Evolutionary conservation across 2,113 vertebrate species (phyloP).

Genomic region (Aphelocoma coerulescens): DNA sequence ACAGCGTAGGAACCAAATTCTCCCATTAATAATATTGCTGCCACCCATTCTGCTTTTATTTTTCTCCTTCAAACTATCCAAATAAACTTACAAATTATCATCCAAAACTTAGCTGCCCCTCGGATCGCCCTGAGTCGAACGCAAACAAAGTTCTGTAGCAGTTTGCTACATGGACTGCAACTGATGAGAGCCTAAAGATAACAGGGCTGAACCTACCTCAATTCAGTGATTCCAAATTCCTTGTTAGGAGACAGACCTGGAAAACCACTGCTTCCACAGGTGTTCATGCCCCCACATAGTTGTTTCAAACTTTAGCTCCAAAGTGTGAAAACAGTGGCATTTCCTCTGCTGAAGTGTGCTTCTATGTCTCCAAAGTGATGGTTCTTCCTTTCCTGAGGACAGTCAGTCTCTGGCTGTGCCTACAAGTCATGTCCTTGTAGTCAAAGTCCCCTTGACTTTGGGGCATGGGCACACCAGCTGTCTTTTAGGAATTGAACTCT

Average conservation of each 20-base stretch:
- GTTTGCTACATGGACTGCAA: accelerated
- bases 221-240: not conserved
- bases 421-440: not conserved
- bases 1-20: not conserved
- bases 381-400: not conserved
- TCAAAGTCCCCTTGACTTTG: too few species aligned
- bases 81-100: not conserved
- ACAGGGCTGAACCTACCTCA: not conserved
- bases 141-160: not conserved
- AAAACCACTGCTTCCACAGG: not conserved
- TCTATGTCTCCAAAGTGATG: not conserved
- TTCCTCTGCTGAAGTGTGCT: not conserved
- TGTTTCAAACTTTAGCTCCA: not conserved
- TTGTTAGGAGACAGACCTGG: not conserved
- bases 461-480: accelerated
- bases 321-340: not conserved
- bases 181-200: not conserved
- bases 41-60: not conserved
- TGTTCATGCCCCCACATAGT: not conserved
- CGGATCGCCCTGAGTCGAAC: not conserved
- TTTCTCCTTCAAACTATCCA: not conserved
- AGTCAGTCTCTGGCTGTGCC: not conserved
- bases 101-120: not conserved
- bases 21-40: not conserved
- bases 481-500: not conserved